Percentiles rank a stretch among this genome's conserved stretches.
Evolutionary conservation across 1,140 invertebrate species (phyloP).

Genomic region (Brachionus manjavacas): DNA sequence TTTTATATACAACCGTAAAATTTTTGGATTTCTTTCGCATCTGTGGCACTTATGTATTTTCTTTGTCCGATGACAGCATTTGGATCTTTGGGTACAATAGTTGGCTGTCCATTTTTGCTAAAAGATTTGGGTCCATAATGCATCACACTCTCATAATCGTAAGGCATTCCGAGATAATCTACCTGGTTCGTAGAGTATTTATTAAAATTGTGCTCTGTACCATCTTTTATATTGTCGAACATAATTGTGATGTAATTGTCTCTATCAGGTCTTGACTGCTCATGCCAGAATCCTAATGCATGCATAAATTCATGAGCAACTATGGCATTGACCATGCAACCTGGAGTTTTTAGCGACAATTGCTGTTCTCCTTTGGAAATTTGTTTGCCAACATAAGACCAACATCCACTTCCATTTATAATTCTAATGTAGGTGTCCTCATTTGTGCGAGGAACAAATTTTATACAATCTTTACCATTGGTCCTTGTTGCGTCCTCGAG

Average conservation of each 20-base stretch:
- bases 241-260: conserved; percentile 11
- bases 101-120: conserved; percentile 66
- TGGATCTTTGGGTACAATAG: conserved; percentile 43
- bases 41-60: conserved; percentile 2
- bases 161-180: conserved; percentile 52
- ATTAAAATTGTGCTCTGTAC: conserved; percentile 19
- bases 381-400: conserved; percentile 38
- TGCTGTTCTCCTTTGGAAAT: neutral
- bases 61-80: conserved; percentile 31
- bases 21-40: neutral
- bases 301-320: conserved; percentile 41
- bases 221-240: neutral
- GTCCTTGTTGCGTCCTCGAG: conserved; percentile 19
- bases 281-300: conserved; percentile 36
- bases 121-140: conserved; percentile 75
- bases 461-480: conserved; percentile 7
- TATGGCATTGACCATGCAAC: conserved; percentile 29
- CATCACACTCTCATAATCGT: conserved; percentile 77
- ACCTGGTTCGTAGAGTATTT: conserved; percentile 11
- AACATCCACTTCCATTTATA: conserved; percentile 32
- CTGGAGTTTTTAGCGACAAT: conserved; percentile 5
- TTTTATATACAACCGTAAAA: conserved; percentile 37
- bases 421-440: conserved; percentile 30
- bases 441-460: conserved; percentile 10
- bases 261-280: conserved; percentile 42